Evolutionary conservation across 1,140 invertebrate species (phyloP), one percentile per base, ranked within the genome.

Genomic region (Leptopilina boulardi): DNA sequence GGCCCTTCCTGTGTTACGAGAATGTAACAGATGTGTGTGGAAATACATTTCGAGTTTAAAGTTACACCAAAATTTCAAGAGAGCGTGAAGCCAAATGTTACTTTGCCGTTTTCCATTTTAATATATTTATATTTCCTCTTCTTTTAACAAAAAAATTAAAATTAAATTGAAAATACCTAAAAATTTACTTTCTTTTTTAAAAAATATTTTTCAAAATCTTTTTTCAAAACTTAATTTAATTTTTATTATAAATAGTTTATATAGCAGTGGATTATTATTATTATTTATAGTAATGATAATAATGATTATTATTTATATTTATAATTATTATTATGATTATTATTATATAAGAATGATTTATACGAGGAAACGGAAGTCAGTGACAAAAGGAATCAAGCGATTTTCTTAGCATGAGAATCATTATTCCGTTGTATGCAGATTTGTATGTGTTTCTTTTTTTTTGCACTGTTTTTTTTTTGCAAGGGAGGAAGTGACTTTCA

Each of bases 381-480:
- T 74, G 78, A 82, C 81, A 80, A 82, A 73, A 82, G 78, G 79
- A 80, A 76, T 51, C 18, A 51, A 73, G 77, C 70, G 78, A 38
- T 74, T 78, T 41, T 44, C 76, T 30, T 66, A 66, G 59, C 59
- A 77, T 82, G 81, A 74, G 81, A 82, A 82, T 75, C 79, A 77
- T 9, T 8, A 38, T 71, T 76, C n/a, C 56, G 73, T 82, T 82
- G 79, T 82, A 82, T 82, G 81, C 80, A 79, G 79, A 82, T 82
- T 59, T 75, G 23, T 30, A 21, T 13, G 73, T 75, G 75, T 78
- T 82, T 76, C 75, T 77, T 82, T 80, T 76, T 21, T n/a, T n/a
- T n/a, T n/a, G n/a, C n/a, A 73, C 77, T 75, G 9, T 9, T 6
- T 38, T 6, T 38, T 75, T 80, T 80, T 75, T 78, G 75, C 77